A percentile compares a stretch with the other conserved stretches of the same genome.
Evolutionary conservation across 2,797 vertebrate species (phyloP).

Genomic region (Parauchenoglanis ngamensis): DNA sequence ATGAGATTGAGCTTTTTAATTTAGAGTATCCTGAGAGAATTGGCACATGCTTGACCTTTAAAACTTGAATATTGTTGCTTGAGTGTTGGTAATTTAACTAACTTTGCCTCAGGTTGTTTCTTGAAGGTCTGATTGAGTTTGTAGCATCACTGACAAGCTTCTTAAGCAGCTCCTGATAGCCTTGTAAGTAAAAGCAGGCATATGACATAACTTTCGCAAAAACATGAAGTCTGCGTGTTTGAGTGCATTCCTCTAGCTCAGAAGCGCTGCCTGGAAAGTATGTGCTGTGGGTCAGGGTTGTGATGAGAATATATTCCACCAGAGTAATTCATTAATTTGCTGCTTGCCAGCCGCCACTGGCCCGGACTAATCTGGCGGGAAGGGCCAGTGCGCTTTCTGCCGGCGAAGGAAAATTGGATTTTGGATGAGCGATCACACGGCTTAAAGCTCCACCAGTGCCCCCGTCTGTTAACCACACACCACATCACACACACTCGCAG

Average conservation of each 20-base stretch:
- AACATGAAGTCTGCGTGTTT: background rate
- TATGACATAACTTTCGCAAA: background rate
- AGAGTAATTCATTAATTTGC: conserved; percentile 77
- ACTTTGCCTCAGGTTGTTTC: conserved; percentile 5
- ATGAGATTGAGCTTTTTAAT: conserved; percentile 1
- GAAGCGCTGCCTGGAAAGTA: conserved; percentile 27
- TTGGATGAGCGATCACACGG: conserved; percentile 75
- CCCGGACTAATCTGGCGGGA: conserved; percentile 76
- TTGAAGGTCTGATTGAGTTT: background rate
- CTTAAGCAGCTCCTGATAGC: background rate
- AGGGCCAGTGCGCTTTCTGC: conserved; percentile 73
- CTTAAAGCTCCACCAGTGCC: conserved; percentile 66
- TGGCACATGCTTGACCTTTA: conserved; percentile 21
- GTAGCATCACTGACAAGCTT: background rate
- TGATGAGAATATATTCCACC: conserved; percentile 70
- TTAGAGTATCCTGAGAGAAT: conserved; percentile 6
- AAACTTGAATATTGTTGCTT: conserved; percentile 30
- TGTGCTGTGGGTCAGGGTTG: conserved; percentile 56
- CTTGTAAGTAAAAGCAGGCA: background rate
- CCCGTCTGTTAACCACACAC: conserved; percentile 58
- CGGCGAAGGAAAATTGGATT: conserved; percentile 74
- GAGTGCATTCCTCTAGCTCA: conserved; percentile 18
- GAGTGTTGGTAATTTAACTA: conserved; percentile 4
- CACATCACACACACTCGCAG: conserved; percentile 45
- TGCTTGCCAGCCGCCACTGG: conserved; percentile 74